phyloP scores from a whole-genome alignment of 2,797 vertebrate species.

The Pitangus sulphuratus region DNA sequence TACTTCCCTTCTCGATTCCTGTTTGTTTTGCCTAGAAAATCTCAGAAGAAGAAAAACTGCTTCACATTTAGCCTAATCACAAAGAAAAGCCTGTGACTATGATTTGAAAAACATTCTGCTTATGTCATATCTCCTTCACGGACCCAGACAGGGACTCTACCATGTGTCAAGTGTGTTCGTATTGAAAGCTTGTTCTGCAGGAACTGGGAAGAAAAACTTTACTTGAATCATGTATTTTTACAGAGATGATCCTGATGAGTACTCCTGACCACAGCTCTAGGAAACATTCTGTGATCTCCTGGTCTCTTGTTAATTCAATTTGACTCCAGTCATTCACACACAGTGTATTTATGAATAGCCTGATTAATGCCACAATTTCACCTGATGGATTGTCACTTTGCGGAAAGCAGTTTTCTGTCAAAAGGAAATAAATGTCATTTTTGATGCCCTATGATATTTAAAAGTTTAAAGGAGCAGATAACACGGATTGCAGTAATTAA shows the following conservation, averaged over 20 bases:
- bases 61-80: background rate
- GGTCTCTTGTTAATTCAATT: background rate
- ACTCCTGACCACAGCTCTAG: background rate
- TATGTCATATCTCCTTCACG: background rate
- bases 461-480: conserved; percentile 25
- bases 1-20: background rate
- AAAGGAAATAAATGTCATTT: conserved; percentile 6
- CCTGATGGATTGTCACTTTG: background rate
- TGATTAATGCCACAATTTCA: background rate
- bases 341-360: background rate
- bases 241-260: background rate
- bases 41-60: background rate
- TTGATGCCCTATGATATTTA: background rate
- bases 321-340: background rate
- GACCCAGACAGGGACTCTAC: background rate
- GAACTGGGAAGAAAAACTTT: background rate
- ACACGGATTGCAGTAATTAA: conserved; percentile 19
- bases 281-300: background rate
- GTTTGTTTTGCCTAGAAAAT: background rate
- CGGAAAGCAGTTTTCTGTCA: background rate
- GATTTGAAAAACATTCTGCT: background rate
- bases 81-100: background rate
- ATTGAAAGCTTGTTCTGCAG: background rate
- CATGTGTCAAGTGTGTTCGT: background rate
- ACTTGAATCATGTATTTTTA: fast-evolving